A percentile compares a stretch with the other conserved stretches of the same genome.
Conservation (phyloP, 1,140 invertebrate species). For the Tigriopus japonicus region DNA sequence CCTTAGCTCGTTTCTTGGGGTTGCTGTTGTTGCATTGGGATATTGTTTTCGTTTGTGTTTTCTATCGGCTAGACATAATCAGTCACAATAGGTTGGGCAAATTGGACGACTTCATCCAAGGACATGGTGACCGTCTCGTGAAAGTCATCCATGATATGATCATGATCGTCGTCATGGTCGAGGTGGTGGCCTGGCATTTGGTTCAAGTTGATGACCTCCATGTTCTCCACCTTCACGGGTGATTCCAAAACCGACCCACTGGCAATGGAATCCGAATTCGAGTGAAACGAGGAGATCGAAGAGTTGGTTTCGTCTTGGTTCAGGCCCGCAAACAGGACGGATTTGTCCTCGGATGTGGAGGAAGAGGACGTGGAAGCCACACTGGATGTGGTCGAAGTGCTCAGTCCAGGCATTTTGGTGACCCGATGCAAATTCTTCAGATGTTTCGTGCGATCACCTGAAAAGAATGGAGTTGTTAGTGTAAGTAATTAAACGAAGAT, state of each 20-base stretch:
- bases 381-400: background rate
- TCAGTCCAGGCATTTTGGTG: background rate
- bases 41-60: too few relatives aligned
- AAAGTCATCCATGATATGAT: background rate
- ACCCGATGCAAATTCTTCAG: conserved; percentile 13
- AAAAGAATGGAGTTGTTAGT: background rate
- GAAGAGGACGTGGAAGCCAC: conserved; percentile 3
- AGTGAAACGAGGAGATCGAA: conserved; percentile 8
- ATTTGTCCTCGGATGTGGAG: background rate
- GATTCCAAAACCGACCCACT: background rate
- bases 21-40: too few relatives aligned
- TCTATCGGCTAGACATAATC: too few relatives aligned
- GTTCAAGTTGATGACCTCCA: background rate
- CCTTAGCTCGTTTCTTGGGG: too few relatives aligned
- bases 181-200: background rate
- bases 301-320: conserved; percentile 1
- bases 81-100: conserved; percentile 2
- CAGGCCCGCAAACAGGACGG: background rate
- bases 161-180: background rate
- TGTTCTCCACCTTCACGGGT: background rate
- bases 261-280: background rate
- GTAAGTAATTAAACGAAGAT: background rate
- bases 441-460: conserved; percentile 13
- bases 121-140: conserved; percentile 12
- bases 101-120: conserved; percentile 9